These are phyloP conservation scores for Metaphire vulgaris DNA, from an alignment of 1,140 invertebrate species.

Conservation along the genomic window DNA sequence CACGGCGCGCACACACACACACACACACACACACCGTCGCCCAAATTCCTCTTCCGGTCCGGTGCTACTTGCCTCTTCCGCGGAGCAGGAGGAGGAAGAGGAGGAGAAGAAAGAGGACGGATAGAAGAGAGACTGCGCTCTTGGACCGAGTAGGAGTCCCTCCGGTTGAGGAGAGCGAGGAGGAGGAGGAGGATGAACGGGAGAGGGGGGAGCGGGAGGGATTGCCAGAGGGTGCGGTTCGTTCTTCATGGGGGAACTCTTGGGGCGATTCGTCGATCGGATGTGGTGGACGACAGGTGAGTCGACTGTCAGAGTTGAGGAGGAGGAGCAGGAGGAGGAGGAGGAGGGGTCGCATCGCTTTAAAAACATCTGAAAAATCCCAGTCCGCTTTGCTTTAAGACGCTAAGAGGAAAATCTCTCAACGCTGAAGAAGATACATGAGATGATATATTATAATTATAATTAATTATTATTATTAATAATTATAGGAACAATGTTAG, in stretches of 20 bases:
- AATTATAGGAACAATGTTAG: no score
- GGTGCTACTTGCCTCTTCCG: background rate
- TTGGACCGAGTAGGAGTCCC: background rate
- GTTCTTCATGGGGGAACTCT: background rate
- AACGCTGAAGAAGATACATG: no score
- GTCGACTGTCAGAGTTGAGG: background rate
- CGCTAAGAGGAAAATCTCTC: no score
- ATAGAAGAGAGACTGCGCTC: no score
- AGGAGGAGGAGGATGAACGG: background rate
- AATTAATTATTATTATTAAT: no score
- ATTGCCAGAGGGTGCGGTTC: background rate
- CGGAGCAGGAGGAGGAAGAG: background rate
- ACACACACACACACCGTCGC: background rate
- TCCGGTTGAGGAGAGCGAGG: background rate
- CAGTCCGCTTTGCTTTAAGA: no score
- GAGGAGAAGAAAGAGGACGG: no score
- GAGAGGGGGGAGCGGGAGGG: background rate
- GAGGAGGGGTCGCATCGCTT: background rate
- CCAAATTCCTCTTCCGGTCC: background rate
- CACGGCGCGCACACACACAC: background rate
- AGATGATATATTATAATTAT: no score
- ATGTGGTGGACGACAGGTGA: background rate
- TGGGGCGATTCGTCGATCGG: background rate
- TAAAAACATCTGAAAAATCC: conserved; percentile 1
- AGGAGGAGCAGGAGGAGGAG: background rate